These are phyloP conservation scores for Delia radicum DNA, from an alignment of 1,140 invertebrate genomes.

Conservation along the genomic window DNA sequence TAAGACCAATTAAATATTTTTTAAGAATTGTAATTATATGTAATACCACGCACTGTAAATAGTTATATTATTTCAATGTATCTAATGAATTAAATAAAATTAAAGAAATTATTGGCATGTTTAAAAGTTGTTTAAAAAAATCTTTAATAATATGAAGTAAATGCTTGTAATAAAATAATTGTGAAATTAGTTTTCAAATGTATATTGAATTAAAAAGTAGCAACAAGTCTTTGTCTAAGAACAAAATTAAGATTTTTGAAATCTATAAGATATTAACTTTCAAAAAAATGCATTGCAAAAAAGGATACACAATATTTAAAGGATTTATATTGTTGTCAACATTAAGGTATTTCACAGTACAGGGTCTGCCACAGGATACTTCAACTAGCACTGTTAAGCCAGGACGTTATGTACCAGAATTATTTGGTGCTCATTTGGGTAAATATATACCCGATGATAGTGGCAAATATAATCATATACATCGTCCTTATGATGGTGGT, in stretches of 20 bases:
- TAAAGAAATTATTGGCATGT: constrained; percentile 20
- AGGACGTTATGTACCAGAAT: constrained; percentile 39
- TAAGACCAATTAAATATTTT: too few relatives aligned
- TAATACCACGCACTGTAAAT: too few relatives aligned
- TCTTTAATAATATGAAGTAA: neutral
- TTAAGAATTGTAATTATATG: too few relatives aligned
- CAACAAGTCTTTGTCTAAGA: neutral
- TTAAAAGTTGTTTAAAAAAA: constrained; percentile 21
- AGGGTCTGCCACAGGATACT: neutral
- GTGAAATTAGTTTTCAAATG: constrained; percentile 14
- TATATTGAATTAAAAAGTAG: neutral
- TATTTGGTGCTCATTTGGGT: constrained; percentile 38
- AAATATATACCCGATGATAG: constrained; percentile 45
- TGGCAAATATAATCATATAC: constrained; percentile 49
- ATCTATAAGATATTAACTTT: neutral
- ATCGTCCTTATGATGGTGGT: constrained; percentile 47
- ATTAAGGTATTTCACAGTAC: neutral
- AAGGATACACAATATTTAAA: neutral
- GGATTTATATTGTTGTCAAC: neutral
- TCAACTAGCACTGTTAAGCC: neutral
- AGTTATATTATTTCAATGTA: too few relatives aligned
- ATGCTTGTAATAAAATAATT: constrained; percentile 7
- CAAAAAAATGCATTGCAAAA: too few relatives aligned
- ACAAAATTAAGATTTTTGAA: neutral
- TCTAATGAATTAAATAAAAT: constrained; percentile 12